Evolutionary conservation across 2,113 vertebrate species (phyloP).

Genomic region (Ailuropoda melanoleuca): DNA sequence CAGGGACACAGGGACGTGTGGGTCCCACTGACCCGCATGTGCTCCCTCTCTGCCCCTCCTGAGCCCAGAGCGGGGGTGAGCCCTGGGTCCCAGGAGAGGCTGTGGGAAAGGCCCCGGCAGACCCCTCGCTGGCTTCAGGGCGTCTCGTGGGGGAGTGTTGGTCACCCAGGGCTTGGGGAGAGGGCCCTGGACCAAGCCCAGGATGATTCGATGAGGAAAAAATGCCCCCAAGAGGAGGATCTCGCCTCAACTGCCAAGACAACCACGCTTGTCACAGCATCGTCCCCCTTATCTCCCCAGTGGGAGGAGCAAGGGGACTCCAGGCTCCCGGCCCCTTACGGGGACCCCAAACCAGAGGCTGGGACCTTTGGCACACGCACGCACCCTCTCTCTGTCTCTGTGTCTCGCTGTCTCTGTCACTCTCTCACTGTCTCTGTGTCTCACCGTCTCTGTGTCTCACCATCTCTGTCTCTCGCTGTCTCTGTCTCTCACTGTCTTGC

Average conservation of each 20-base stretch:
- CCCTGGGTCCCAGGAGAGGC: neutral
- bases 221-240: conserved; percentile 78
- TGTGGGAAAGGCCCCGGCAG: conserved; percentile 64
- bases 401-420: neutral
- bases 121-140: conserved; percentile 63
- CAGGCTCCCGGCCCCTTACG: fast-evolving
- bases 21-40: fast-evolving
- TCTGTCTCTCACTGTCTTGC: neutral
- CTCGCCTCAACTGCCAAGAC: neutral
- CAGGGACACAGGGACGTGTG: fast-evolving
- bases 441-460: neutral
- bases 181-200: conserved; percentile 71
- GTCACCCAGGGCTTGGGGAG: conserved; percentile 51
- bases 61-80: neutral
- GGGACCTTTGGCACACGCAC: neutral
- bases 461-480: fast-evolving
- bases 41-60: too few relatives aligned
- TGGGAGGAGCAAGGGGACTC: conserved; percentile 63
- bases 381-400: neutral
- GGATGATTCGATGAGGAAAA: conserved; percentile 82
- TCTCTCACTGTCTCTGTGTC: neutral
- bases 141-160: conserved; percentile 34
- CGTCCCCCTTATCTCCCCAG: neutral
- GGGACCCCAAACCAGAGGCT: neutral
- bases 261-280: neutral